Conservation (phyloP, 2,797 vertebrate genomes). For the Leptodactylus fallax region DNA sequence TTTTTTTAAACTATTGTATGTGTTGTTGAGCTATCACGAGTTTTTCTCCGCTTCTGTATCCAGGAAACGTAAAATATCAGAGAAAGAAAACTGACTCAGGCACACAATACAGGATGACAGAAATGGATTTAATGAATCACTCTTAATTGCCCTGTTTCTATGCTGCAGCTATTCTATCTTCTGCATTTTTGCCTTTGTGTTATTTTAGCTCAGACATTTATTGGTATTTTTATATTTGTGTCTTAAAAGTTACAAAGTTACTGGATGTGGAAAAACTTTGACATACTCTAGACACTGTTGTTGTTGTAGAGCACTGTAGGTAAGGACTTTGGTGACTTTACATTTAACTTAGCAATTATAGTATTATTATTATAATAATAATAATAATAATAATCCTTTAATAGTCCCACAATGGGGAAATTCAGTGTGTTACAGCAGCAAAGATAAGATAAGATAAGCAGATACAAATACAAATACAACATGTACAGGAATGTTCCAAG, state of each 20-base stretch:
- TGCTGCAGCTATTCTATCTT: constrained; percentile 1
- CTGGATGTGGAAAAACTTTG: neutral
- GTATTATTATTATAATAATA: too few relatives aligned
- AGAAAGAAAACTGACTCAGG: constrained; percentile 2
- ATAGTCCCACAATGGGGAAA: too few relatives aligned
- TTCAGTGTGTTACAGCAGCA: too few relatives aligned
- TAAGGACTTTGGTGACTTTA: too few relatives aligned
- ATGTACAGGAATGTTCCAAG: too few relatives aligned
- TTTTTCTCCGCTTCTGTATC: constrained; percentile 20
- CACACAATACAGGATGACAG: neutral
- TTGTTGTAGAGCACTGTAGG: too few relatives aligned
- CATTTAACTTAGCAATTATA: too few relatives aligned
- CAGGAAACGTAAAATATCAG: constrained; percentile 25
- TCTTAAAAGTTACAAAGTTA: neutral
- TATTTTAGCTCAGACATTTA: constrained; percentile 18
- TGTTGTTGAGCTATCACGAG: neutral
- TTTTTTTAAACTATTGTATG: neutral
- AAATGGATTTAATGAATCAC: constrained; percentile 43
- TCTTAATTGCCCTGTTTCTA: constrained; percentile 32
- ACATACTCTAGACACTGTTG: too few relatives aligned
- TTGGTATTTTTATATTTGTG: neutral
- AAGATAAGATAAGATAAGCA: too few relatives aligned
- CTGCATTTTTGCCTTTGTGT: neutral
- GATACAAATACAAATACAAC: too few relatives aligned
- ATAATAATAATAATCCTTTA: too few relatives aligned